Conservation (phyloP, 1,140 invertebrate genomes). For the Battus philenor region DNA sequence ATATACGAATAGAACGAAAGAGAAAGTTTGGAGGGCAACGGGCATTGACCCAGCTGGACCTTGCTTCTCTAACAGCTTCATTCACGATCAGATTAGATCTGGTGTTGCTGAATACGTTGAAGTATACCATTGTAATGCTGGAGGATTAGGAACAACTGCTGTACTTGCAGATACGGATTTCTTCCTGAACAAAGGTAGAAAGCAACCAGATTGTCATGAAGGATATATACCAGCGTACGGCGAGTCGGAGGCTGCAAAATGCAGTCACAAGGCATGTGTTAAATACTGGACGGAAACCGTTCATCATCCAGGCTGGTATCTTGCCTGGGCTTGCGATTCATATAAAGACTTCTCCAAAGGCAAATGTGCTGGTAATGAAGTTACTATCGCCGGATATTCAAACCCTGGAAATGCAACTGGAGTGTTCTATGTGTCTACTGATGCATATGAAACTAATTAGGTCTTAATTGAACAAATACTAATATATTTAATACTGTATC, state of each 20-base stretch:
- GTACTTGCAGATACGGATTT: constrained; percentile 78
- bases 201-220: constrained; percentile 76
- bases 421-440: constrained; percentile 59
- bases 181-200: constrained; percentile 77
- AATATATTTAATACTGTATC: too few species aligned
- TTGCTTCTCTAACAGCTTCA: constrained; percentile 72
- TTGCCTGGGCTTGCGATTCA: constrained; percentile 51
- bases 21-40: constrained; percentile 69
- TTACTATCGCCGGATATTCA: constrained; percentile 55
- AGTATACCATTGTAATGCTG: constrained; percentile 77
- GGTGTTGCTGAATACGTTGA: constrained; percentile 77
- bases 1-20: constrained; percentile 37
- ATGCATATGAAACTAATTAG: constrained; percentile 35
- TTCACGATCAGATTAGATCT: constrained; percentile 72
- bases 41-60: constrained; percentile 80
- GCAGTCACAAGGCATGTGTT: constrained; percentile 61
- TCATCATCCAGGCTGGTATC: constrained; percentile 38
- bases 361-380: constrained; percentile 45
- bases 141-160: constrained; percentile 75
- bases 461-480: too few species aligned
- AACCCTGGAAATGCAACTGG: constrained; percentile 64
- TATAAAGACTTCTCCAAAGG: constrained; percentile 47
- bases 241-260: constrained; percentile 51
- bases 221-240: constrained; percentile 46
- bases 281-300: constrained; percentile 50